These are phyloP conservation scores for Podiceps cristatus DNA, from an alignment of 2,113 vertebrate genomes.

Conservation along the genomic window DNA sequence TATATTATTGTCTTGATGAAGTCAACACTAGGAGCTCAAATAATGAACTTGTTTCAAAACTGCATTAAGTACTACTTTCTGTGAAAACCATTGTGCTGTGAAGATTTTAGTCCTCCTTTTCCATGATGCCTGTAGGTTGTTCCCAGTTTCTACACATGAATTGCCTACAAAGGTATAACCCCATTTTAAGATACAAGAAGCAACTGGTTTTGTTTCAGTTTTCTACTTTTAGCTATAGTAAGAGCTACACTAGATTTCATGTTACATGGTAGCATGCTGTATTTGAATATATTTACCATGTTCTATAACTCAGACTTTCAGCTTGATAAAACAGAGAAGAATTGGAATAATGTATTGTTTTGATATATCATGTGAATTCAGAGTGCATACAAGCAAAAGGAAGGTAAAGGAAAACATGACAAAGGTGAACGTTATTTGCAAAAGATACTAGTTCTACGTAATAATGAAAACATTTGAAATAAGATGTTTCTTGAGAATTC, in stretches of 20 bases:
- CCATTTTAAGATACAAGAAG: not conserved
- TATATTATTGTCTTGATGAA: not conserved
- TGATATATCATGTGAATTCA: not conserved
- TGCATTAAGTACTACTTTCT: not conserved
- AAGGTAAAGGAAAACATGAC: not conserved
- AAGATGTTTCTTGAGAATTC: not conserved
- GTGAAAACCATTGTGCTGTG: not conserved
- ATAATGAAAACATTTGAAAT: not conserved
- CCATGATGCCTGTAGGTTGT: not conserved
- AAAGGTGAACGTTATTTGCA: not conserved
- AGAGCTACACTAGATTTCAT: not conserved
- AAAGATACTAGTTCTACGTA: not conserved
- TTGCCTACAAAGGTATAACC: not conserved
- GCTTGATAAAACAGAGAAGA: not conserved
- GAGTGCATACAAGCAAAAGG: not conserved
- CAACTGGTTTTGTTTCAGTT: not conserved
- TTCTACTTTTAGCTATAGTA: not conserved
- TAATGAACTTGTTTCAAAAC: not conserved
- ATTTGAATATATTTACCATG: not conserved
- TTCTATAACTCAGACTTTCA: not conserved
- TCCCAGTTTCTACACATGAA: not conserved
- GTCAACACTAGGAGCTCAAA: not conserved
- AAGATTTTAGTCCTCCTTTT: not conserved
- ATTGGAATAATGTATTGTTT: not conserved
- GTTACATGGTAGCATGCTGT: not conserved